Evolutionary conservation across 2,113 vertebrate species (phyloP).

Genomic region (Balaenoptera acutorostrata): DNA sequence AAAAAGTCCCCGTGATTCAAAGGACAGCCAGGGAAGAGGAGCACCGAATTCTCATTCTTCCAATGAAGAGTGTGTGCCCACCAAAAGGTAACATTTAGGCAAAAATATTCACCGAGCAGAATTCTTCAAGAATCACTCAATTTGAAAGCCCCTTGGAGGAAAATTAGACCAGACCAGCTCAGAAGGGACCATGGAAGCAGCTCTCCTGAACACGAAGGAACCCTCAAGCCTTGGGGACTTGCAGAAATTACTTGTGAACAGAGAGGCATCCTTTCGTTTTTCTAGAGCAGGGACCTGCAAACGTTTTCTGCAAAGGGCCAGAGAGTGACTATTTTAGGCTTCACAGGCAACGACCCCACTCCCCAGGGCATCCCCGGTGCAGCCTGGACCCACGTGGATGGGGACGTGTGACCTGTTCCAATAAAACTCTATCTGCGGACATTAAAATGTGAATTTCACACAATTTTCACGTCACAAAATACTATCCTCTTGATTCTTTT

Average conservation of each 20-base stretch:
- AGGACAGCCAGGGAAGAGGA: neutral
- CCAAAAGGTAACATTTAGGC: neutral
- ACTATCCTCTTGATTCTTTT: neutral
- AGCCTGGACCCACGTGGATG: fast-evolving
- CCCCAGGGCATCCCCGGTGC: fast-evolving
- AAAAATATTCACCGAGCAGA: neutral
- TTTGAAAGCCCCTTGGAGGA: neutral
- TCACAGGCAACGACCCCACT: fast-evolving
- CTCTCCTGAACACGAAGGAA: neutral
- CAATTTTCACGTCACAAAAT: neutral
- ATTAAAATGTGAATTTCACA: neutral
- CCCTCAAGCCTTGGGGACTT: neutral
- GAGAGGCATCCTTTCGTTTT: neutral
- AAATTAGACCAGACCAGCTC: neutral
- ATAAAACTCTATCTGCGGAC: neutral
- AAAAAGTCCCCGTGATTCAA: neutral
- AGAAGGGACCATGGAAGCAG: neutral
- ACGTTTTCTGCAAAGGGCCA: neutral
- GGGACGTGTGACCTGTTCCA: neutral
- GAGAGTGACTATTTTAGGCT: neutral
- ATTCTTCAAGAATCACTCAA: neutral
- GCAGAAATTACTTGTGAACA: neutral
- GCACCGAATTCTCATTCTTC: neutral
- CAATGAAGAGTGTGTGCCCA: neutral
- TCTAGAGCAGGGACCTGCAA: neutral